Percentiles rank a stretch among this genome's conserved stretches.
Conservation (phyloP, 2,113 vertebrate species). For the Seriola quinqueradiata region DNA sequence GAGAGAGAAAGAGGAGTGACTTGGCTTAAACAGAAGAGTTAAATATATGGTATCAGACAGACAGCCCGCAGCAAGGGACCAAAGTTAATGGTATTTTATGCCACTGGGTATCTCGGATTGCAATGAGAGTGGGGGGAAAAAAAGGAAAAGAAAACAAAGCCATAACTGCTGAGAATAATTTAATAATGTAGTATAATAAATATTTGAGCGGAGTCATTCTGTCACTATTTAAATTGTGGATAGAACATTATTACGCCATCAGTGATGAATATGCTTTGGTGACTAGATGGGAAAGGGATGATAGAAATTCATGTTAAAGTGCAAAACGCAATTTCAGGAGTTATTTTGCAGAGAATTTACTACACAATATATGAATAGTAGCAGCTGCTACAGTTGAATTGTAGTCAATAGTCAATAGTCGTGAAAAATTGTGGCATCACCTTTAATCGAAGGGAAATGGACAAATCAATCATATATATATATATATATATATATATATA, state of each 20-base stretch:
- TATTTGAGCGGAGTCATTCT: slow-evolving; percentile 68
- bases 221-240: slow-evolving; percentile 64
- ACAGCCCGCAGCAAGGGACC: slow-evolving; percentile 51
- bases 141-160: slow-evolving; percentile 67
- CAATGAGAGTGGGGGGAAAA: slow-evolving; percentile 36
- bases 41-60: slow-evolving; percentile 65
- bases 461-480: too few relatives aligned
- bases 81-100: slow-evolving; percentile 73
- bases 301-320: slow-evolving; percentile 64
- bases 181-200: slow-evolving; percentile 74
- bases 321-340: slow-evolving; percentile 54
- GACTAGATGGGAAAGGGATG: slow-evolving; percentile 43
- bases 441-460: too few relatives aligned
- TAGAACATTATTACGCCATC: slow-evolving; percentile 61
- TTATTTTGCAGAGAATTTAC: slow-evolving; percentile 52
- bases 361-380: slow-evolving; percentile 11
- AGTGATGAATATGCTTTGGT: slow-evolving; percentile 59
- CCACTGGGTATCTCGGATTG: slow-evolving; percentile 62
- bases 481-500: too few relatives aligned
- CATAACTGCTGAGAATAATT: slow-evolving; percentile 67
- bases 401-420: too few relatives aligned
- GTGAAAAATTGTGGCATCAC: too few relatives aligned
- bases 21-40: slow-evolving; percentile 58
- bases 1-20: slow-evolving; percentile 4
- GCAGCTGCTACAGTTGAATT: too few relatives aligned